Evolutionary conservation across 1,140 invertebrate genomes (phyloP), one percentile per base, ranked within the genome.

Genomic region (Drosophila sechellia): DNA sequence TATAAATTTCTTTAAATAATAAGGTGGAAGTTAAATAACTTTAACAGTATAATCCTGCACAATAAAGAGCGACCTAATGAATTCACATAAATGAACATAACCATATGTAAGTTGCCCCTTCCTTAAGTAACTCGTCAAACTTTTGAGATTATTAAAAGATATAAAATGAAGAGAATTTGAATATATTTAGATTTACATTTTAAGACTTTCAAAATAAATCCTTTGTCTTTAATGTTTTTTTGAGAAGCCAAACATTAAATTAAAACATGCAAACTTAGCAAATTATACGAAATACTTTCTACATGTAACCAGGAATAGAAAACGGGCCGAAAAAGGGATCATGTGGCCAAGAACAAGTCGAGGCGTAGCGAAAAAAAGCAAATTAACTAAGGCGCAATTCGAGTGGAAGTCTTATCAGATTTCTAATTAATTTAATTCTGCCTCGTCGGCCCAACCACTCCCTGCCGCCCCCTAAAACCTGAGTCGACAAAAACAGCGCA

Each of bases 401-500:
- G 58, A 89, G 79, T 84, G 68, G 64, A 66, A 74, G 31, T 59
- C 84, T 84, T 87, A 87, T 87, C 85, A 89, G 84, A 87, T 87
- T 87, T 89, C 84, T 87, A 87, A 87, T 87, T 87, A 87, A 87
- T 84, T 87, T 87, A 87, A 89, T 87, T 87, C 78, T 83, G 81
- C 81, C 70, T 57, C 80, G 64, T 85, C 72, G 58, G 58, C 70
- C 66, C 49, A 50, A 43, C 58, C 17, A 69, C 68, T 40, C 22
- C 20, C 39, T 5, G 22, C 25, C 40, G 12, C 48, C 40, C 25
- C 25, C 34, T 50, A 68, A 53, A 57, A 72, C 66, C 71, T 89
- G 76, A 87, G 61, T 87, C 84, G 84, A 71, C 83, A 89, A 45
- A 86, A 87, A 73, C 60, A 57, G 42, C 60, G 49, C 22, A 57